Conservation (phyloP, 2,113 vertebrate species). For the Erinaceus europaeus region DNA sequence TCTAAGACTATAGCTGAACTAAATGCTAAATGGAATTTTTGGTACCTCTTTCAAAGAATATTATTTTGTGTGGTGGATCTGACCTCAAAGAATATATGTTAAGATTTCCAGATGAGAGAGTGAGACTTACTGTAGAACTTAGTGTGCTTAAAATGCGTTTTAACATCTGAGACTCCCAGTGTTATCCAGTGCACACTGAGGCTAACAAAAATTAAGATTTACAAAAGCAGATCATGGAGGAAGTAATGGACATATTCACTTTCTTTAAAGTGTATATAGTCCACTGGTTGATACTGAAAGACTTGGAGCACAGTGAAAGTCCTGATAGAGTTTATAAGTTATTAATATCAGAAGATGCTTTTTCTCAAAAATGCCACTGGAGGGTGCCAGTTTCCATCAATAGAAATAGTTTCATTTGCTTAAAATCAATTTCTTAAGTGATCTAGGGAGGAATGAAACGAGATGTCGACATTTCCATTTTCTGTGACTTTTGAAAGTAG, state of each 20-base stretch:
- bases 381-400: conserved; percentile 30
- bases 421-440: conserved; percentile 6
- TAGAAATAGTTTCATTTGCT: not conserved
- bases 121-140: not conserved
- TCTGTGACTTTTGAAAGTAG: conserved; percentile 32
- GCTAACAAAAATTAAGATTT: not conserved
- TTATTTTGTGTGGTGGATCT: not conserved
- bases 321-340: not conserved
- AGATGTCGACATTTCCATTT: not conserved
- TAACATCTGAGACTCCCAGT: not conserved
- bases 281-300: not conserved
- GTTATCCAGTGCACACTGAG: not conserved
- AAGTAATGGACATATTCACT: not conserved
- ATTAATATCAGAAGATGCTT: not conserved
- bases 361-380: conserved; percentile 44
- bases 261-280: not conserved
- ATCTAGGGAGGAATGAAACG: not conserved
- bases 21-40: not conserved
- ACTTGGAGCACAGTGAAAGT: not conserved
- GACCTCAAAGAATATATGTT: not conserved
- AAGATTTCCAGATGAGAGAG: not conserved
- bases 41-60: not conserved
- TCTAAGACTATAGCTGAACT: not conserved
- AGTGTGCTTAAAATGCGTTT: not conserved
- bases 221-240: not conserved